Percentiles rank a stretch among this genome's conserved stretches.
These are phyloP conservation scores for Hemicentrotus pulcherrimus DNA, from an alignment of 35 echinoderm and acorn worm genomes.

Conservation along the genomic window DNA sequence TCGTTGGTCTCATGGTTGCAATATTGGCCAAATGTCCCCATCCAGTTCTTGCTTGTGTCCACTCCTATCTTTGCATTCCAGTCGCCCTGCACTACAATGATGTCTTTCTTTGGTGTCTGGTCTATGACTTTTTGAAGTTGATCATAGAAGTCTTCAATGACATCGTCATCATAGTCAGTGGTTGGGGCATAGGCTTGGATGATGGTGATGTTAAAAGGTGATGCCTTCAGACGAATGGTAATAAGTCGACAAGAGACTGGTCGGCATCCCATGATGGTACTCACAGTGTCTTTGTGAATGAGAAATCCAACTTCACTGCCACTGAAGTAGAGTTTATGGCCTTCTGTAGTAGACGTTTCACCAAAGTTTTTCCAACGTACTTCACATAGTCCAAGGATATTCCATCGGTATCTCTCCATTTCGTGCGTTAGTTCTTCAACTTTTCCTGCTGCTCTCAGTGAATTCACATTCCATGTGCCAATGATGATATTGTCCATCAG, in stretches of 20 bases:
- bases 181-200: conserved; percentile 47
- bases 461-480: no score
- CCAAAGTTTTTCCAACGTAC: no score
- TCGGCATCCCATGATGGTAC: no score
- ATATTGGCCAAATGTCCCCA: conserved; percentile 30
- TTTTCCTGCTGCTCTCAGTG: no score
- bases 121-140: no score
- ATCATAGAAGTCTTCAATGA: no score
- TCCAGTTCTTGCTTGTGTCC: conserved; percentile 43
- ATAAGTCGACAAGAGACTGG: conserved; percentile 56
- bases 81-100: conserved; percentile 68
- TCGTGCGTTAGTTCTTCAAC: no score
- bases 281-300: conserved; percentile 51
- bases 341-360: conserved; percentile 22
- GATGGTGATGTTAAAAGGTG: conserved; percentile 67
- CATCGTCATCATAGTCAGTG: conserved; percentile 51
- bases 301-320: conserved; percentile 58
- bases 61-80: conserved; percentile 67
- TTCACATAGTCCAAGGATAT: no score
- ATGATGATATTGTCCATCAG: conserved; percentile 47
- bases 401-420: no score
- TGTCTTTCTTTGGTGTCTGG: no score
- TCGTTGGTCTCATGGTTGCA: no score
- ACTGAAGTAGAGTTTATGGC: no score
- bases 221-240: conserved; percentile 32